Conservation (phyloP, 2,113 vertebrate genomes). For the Laticauda colubrina region DNA sequence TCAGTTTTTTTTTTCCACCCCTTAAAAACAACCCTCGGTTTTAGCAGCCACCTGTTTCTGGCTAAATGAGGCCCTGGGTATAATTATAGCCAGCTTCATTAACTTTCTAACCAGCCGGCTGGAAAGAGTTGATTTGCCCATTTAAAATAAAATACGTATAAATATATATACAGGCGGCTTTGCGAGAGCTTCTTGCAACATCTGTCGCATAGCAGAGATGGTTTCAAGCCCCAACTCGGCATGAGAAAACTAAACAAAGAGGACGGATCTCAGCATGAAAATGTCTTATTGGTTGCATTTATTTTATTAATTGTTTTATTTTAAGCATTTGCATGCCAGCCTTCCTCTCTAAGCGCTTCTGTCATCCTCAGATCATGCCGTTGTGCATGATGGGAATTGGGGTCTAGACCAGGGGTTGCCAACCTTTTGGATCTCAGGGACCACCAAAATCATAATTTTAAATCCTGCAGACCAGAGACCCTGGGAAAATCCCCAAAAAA, state of each 20-base stretch:
- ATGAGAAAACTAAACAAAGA: neutral
- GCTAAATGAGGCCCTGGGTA: neutral
- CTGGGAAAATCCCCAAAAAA: too few species aligned
- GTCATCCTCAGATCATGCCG: neutral
- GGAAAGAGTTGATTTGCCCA: neutral
- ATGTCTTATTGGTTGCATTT: neutral
- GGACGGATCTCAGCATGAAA: neutral
- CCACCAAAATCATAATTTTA: too few species aligned
- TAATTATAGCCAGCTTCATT: neutral
- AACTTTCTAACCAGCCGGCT: neutral
- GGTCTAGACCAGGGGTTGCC: too few species aligned
- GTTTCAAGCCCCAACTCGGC: neutral
- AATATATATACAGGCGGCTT: neutral
- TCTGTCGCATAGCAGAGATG: neutral
- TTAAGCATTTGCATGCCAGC: neutral
- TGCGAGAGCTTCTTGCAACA: neutral
- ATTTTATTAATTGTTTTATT: neutral
- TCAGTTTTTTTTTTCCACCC: neutral
- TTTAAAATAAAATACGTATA: neutral
- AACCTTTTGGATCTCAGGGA: too few species aligned
- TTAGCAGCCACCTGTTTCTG: constrained; percentile 12
- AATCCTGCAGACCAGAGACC: too few species aligned
- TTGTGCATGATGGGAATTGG: neutral
- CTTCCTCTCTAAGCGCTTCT: neutral
- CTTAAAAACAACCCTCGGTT: neutral